Percentiles rank a stretch among this genome's conserved stretches.
These are phyloP conservation scores for Subacronicta megacephala DNA, from an alignment of 2,888 invertebrate genomes.

Conservation along the genomic window DNA sequence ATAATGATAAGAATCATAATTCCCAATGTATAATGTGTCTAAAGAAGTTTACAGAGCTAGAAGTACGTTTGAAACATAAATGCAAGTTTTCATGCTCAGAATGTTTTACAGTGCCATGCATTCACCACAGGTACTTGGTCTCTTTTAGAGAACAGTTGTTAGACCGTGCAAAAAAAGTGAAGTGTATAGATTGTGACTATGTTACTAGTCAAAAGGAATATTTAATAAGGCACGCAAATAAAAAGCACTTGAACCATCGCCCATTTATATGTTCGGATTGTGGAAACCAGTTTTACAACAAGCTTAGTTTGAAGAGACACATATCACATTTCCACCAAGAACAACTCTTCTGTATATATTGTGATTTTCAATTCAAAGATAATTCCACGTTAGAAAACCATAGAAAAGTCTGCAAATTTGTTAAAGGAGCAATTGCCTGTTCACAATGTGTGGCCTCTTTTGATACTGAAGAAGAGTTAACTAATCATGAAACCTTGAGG, in stretches of 20 bases:
- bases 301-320: slow-evolving; percentile 67
- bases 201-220: slow-evolving; percentile 68
- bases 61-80: slow-evolving; percentile 63
- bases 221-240: slow-evolving; percentile 69
- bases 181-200: slow-evolving; percentile 73
- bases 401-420: slow-evolving; percentile 58
- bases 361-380: slow-evolving; percentile 66
- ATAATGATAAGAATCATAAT: slow-evolving; percentile 50
- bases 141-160: slow-evolving; percentile 69
- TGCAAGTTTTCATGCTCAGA: slow-evolving; percentile 72
- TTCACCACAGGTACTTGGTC: slow-evolving; percentile 70
- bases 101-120: slow-evolving; percentile 66
- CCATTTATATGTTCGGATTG: slow-evolving; percentile 72
- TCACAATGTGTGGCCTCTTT: slow-evolving; percentile 68
- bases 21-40: slow-evolving; percentile 69
- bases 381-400: slow-evolving; percentile 59
- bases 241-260: slow-evolving; percentile 74
- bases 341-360: slow-evolving; percentile 67
- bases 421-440: slow-evolving; percentile 59
- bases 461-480: slow-evolving; percentile 57
- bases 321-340: slow-evolving; percentile 68
- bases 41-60: slow-evolving; percentile 57
- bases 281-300: slow-evolving; percentile 71
- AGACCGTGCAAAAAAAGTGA: slow-evolving; percentile 60
- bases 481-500: slow-evolving; percentile 59